A percentile compares a stretch with the other conserved stretches of the same genome.
phyloP scores from a whole-genome alignment of 2,113 vertebrate genomes.

The Rhegmatorhina hoffmannsi region DNA sequence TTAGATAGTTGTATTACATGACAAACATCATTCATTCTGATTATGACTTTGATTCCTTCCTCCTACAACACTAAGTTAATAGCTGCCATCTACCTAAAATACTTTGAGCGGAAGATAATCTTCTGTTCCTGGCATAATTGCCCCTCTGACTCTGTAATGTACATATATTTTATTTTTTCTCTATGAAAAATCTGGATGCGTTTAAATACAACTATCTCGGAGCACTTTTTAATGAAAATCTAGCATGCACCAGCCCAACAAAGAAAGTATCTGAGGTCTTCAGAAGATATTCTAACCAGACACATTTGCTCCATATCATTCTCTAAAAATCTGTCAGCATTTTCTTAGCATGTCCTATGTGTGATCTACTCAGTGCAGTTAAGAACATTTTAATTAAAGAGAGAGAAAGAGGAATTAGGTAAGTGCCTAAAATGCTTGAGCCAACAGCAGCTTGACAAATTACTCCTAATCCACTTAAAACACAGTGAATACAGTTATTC shows the following conservation, averaged over 20 bases:
- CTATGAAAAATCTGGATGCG: slow-evolving; percentile 3
- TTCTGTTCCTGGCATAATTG: slow-evolving; percentile 55
- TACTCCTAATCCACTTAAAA: background rate
- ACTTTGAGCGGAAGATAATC: slow-evolving; percentile 42
- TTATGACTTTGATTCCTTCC: slow-evolving; percentile 55
- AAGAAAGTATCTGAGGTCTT: background rate
- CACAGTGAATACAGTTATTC: background rate
- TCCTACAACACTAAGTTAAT: slow-evolving; percentile 60
- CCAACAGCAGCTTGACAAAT: background rate
- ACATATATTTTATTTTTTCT: background rate
- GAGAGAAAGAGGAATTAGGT: background rate
- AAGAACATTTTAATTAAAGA: background rate
- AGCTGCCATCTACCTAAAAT: slow-evolving; percentile 54
- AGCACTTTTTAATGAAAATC: background rate
- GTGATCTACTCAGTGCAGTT: background rate
- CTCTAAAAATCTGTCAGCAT: background rate
- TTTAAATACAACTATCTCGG: slow-evolving; percentile 29
- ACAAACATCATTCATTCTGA: slow-evolving; percentile 24
- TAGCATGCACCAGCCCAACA: background rate
- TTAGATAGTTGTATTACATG: slow-evolving; percentile 1
- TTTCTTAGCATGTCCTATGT: background rate
- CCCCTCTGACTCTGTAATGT: slow-evolving; percentile 9
- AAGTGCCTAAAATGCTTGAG: background rate
- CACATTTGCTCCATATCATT: background rate
- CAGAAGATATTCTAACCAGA: background rate